Conservation (phyloP, 2,113 vertebrate species). For the Leucoraja erinaceus region DNA sequence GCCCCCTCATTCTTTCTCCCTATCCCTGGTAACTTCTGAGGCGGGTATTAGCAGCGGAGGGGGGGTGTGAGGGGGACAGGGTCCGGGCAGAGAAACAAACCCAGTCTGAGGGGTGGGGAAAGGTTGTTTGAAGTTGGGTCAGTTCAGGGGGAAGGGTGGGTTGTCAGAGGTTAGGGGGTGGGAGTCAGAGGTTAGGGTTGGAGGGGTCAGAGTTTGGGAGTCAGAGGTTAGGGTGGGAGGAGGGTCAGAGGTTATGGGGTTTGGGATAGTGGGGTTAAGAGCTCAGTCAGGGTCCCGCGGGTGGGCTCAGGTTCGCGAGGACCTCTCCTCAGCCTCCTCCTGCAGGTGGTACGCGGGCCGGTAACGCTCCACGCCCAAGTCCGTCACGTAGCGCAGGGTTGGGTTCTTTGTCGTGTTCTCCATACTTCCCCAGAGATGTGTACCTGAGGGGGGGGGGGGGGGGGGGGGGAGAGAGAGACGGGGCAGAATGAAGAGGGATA, state of each 20-base stretch:
- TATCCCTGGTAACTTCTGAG: too few relatives aligned
- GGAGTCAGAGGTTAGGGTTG: neutral
- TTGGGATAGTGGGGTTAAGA: too few relatives aligned
- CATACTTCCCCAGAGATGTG: conserved; percentile 85
- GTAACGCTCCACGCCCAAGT: conserved; percentile 62
- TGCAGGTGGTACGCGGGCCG: conserved; percentile 75
- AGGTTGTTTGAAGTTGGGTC: too few relatives aligned
- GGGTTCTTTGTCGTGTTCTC: conserved; percentile 76
- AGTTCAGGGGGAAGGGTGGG: neutral
- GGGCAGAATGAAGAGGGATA: neutral
- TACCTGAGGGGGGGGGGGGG: conserved; percentile 60
- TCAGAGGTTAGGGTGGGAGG: neutral
- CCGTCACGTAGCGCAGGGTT: conserved; percentile 60
- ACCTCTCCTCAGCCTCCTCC: conserved; percentile 82
- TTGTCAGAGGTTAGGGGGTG: neutral
- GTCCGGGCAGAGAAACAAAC: too few relatives aligned
- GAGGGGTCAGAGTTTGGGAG: too few relatives aligned
- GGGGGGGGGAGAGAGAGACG: neutral
- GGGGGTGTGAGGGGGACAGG: too few relatives aligned
- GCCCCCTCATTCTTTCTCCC: too few relatives aligned
- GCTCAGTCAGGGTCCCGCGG: neutral
- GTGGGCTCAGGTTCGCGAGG: conserved; percentile 63
- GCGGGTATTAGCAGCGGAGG: too few relatives aligned
- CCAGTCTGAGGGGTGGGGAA: conserved; percentile 51
- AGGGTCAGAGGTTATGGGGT: neutral